Conservation (phyloP, 2,797 vertebrate genomes). For the Microcaecilia unicolor region DNA sequence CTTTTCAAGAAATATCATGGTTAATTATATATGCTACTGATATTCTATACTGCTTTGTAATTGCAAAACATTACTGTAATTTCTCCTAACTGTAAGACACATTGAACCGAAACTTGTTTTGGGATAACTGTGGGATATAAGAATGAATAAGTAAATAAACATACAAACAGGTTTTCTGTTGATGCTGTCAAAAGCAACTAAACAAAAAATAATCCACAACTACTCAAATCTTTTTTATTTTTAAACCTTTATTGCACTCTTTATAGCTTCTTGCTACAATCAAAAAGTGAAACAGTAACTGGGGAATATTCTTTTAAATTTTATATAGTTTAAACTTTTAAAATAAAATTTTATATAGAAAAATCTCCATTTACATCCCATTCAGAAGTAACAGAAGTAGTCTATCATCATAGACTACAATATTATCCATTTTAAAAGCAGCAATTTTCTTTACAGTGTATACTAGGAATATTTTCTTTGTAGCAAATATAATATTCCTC, state of each 20-base stretch:
- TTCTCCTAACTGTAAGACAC: too few relatives aligned
- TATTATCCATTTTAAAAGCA: slow-evolving; percentile 40
- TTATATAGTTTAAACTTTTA: slow-evolving; percentile 43
- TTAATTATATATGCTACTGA: too few relatives aligned
- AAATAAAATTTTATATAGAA: slow-evolving; percentile 71
- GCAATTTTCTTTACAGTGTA: slow-evolving; percentile 36
- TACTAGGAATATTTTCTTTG: slow-evolving; percentile 32
- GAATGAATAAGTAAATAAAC: too few relatives aligned
- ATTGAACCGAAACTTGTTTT: too few relatives aligned
- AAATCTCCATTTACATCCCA: slow-evolving; percentile 53
- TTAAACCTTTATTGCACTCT: slow-evolving; percentile 66
- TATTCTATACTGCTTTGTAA: too few relatives aligned
- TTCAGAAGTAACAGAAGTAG: slow-evolving; percentile 62
- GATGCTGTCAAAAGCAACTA: too few relatives aligned
- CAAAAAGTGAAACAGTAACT: slow-evolving; percentile 36
- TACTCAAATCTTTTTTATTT: slow-evolving; percentile 21
- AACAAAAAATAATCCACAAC: slow-evolving; percentile 1
- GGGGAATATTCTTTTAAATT: slow-evolving; percentile 32
- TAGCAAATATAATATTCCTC: slow-evolving; percentile 47
- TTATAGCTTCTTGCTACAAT: slow-evolving; percentile 36
- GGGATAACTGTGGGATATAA: too few relatives aligned
- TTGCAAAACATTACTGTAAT: too few relatives aligned
- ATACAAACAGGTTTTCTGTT: too few relatives aligned
- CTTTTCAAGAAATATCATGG: too few relatives aligned
- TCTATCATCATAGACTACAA: slow-evolving; percentile 21